A percentile compares a stretch with the other conserved stretches of the same genome.
Evolutionary conservation across 2,888 invertebrate species (phyloP).

Genomic region (Epinotia bilunana): DNA sequence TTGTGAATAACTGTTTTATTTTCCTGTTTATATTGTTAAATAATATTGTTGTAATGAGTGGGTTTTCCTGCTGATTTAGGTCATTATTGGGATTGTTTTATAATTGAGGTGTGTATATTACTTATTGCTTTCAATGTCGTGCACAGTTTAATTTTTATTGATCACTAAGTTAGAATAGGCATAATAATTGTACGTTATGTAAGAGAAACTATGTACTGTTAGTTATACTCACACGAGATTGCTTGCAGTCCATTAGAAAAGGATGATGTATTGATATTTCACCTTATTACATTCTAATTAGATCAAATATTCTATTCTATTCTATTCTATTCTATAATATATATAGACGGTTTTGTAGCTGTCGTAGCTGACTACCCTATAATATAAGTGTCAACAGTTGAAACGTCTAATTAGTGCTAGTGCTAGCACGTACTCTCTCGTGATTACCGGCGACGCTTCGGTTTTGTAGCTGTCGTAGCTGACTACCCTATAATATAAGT

Average conservation of each 20-base stretch:
- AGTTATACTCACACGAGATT: not conserved
- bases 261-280: not conserved
- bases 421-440: not conserved
- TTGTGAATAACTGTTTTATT: slow-evolving; percentile 39
- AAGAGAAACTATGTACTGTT: not conserved
- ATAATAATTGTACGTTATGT: not conserved
- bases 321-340: too few species aligned
- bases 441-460: not conserved
- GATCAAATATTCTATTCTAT: too few species aligned
- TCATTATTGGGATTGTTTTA: slow-evolving; percentile 79
- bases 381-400: not conserved
- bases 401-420: not conserved
- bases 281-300: not conserved
- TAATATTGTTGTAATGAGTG: slow-evolving; percentile 34
- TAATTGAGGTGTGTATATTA: slow-evolving; percentile 76
- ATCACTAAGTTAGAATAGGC: slow-evolving; percentile 13
- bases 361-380: not conserved
- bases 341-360: not conserved
- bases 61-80: slow-evolving; percentile 70
- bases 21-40: slow-evolving; percentile 23
- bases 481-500: not conserved
- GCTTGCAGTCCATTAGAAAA: not conserved
- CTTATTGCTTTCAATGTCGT: slow-evolving; percentile 37
- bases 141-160: slow-evolving; percentile 24
- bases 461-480: not conserved